Conservation (phyloP, 2,113 vertebrate genomes). For the Turdus rufiventris region DNA sequence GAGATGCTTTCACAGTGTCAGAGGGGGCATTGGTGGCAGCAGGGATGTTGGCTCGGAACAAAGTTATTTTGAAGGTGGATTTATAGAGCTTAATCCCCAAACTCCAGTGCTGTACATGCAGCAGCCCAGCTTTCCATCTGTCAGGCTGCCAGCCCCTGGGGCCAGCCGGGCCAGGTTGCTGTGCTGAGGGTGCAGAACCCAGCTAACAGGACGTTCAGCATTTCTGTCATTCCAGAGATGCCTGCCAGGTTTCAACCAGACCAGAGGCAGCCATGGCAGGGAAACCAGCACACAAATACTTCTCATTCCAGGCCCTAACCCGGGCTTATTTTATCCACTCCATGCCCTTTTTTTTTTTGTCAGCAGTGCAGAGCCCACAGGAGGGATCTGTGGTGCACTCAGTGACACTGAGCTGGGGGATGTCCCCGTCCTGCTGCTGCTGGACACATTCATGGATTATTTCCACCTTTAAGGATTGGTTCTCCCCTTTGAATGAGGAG, state of each 20-base stretch:
- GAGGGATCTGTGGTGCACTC: neutral
- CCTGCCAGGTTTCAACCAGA: constrained; percentile 24
- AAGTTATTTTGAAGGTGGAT: neutral
- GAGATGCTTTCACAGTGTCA: neutral
- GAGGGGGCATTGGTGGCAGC: rapidly evolving
- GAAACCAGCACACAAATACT: neutral
- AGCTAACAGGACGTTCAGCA: neutral
- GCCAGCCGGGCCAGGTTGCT: neutral
- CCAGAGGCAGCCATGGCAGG: constrained; percentile 6
- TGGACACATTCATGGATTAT: neutral
- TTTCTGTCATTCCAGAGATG: constrained; percentile 56
- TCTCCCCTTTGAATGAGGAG: neutral
- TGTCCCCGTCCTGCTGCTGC: neutral
- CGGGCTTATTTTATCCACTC: neutral
- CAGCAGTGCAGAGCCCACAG: rapidly evolving
- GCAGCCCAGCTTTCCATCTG: neutral
- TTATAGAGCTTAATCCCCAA: neutral
- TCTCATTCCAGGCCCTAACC: constrained; percentile 1
- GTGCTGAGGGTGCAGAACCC: constrained; percentile 14
- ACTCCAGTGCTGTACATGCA: neutral
- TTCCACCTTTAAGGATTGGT: neutral
- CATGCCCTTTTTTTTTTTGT: neutral
- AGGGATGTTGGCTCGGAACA: neutral
- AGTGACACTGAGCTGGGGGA: neutral
- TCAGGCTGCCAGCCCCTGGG: neutral